Percentiles rank a stretch among this genome's conserved stretches.
Evolutionary conservation across 2,888 invertebrate genomes (phyloP).

Genomic region (Caenorhabditis virilis): DNA sequence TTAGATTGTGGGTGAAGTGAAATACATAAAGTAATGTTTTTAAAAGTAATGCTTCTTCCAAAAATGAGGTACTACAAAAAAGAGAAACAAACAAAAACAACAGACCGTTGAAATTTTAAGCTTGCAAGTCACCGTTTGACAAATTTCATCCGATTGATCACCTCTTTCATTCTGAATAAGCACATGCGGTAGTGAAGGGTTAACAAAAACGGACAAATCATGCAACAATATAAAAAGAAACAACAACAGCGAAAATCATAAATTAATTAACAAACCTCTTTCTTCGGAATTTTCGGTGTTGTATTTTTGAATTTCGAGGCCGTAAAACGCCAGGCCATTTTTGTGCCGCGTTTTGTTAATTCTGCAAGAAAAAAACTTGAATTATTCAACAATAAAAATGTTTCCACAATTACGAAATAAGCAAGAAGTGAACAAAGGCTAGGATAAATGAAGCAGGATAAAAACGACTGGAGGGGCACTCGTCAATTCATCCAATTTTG

Average conservation of each 20-base stretch:
- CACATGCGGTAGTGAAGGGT: background rate
- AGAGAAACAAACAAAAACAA: too few species aligned
- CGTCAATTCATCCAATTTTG: too few species aligned
- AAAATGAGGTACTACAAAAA: too few species aligned
- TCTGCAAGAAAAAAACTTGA: constrained; percentile 11
- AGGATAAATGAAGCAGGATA: too few species aligned
- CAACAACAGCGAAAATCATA: background rate
- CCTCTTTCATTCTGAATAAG: background rate
- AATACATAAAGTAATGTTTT: too few species aligned
- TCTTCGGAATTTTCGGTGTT: constrained; percentile 90
- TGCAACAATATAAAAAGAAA: background rate
- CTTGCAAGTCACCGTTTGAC: constrained; percentile 15
- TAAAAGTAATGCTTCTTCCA: too few species aligned
- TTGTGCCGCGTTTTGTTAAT: constrained; percentile 2
- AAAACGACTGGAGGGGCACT: too few species aligned
- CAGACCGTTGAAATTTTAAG: constrained; percentile 35
- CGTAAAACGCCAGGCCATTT: constrained; percentile 79
- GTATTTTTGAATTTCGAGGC: constrained; percentile 98
- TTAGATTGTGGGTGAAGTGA: background rate
- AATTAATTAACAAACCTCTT: constrained; percentile 74
- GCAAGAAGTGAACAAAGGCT: too few species aligned
- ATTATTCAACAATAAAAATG: background rate
- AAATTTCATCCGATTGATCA: background rate
- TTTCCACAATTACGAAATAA: background rate
- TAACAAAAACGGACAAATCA: constrained; percentile 3